These are phyloP conservation scores for Drosophila aldrichi DNA, from an alignment of 2,888 invertebrate genomes.

Conservation along the genomic window DNA sequence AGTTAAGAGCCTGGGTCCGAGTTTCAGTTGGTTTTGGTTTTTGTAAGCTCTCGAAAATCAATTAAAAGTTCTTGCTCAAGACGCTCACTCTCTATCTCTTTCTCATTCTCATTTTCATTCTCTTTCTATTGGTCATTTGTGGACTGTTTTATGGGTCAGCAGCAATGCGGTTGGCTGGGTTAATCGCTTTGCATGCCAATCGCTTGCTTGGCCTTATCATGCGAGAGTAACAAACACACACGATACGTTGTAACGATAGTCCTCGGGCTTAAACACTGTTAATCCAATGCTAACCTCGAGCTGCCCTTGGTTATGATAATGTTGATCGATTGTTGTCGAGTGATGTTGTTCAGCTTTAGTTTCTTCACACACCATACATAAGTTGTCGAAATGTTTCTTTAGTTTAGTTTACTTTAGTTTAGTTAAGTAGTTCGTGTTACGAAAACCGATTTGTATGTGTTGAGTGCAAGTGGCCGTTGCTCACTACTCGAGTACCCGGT, in stretches of 20 bases:
- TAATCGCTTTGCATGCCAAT: conserved; percentile 62
- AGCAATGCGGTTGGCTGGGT: background rate
- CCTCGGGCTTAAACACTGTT: conserved; percentile 56
- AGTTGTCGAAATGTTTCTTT: conserved; percentile 18
- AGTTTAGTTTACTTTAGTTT: conserved; percentile 37
- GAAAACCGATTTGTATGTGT: conserved; percentile 51
- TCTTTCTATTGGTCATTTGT: conserved; percentile 24
- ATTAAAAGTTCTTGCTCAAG: conserved; percentile 77
- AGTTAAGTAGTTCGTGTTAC: conserved; percentile 15
- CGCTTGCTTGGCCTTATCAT: conserved; percentile 43
- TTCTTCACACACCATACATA: conserved; percentile 54
- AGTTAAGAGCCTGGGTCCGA: conserved; percentile 60
- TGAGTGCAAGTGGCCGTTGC: conserved; percentile 57
- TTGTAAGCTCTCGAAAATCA: conserved; percentile 66
- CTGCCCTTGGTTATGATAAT: conserved; percentile 39
- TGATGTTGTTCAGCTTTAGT: conserved; percentile 35
- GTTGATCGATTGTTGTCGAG: conserved; percentile 33
- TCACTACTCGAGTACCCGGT: conserved; percentile 72
- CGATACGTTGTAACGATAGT: conserved; percentile 43
- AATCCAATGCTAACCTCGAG: conserved; percentile 59
- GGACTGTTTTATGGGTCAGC: conserved; percentile 39
- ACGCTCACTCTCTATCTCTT: conserved; percentile 36
- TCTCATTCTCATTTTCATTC: background rate
- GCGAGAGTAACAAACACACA: conserved; percentile 41
- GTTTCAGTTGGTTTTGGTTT: conserved; percentile 35